Evolutionary conservation across 1,140 invertebrate species (phyloP), one percentile per base, ranked within the genome.

Genomic region (Aleiodes sp.): DNA sequence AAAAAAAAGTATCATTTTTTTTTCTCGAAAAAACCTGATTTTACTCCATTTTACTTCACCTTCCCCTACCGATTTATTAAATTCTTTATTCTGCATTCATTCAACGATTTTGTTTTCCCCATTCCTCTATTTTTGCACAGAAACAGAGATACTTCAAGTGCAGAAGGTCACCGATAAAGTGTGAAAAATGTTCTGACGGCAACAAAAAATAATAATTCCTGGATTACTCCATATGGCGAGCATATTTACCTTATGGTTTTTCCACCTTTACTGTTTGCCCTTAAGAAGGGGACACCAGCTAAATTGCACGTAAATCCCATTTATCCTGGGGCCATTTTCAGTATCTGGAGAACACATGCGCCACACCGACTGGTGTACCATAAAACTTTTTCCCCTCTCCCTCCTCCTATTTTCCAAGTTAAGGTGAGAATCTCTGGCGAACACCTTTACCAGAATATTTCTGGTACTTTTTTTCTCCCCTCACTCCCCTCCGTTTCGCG

Each of bases 221-320:
- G 21, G 4, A 24, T 24, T 24, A 52, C 21, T 24, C 46, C 46
- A 52, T 52, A 52, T 52, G 46, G 46, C 21, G 21, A 52, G 2
- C 46, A 52, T 52, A 52, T 52, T 52, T 52, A 52, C 46, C 46
- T 52, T 21, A 24, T 52, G 46, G 21, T 12, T 24, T 6, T 52
- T 2, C 46, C 46, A 52, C 46, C 46, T 52, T 24, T 52, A 52
- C 12, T 10, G 9, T 52, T 24, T 52, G 46, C 46, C 46, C 46
- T 46, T 52, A 52, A 52, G 46, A 52, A 52, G 46, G 46, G 46
- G 21, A 52, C 46, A 52, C 46, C 16, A 52, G 26, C 46, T 16
- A 52, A 52, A 52, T 52, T 52, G 46, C 46, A 52, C 46, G 46
- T 52, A 52, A 52, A 52, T 52, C 46, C 46, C 46, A 52, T 52